phyloP scores from a whole-genome alignment of 2,113 vertebrate genomes.

The Vulpes vulpes region DNA sequence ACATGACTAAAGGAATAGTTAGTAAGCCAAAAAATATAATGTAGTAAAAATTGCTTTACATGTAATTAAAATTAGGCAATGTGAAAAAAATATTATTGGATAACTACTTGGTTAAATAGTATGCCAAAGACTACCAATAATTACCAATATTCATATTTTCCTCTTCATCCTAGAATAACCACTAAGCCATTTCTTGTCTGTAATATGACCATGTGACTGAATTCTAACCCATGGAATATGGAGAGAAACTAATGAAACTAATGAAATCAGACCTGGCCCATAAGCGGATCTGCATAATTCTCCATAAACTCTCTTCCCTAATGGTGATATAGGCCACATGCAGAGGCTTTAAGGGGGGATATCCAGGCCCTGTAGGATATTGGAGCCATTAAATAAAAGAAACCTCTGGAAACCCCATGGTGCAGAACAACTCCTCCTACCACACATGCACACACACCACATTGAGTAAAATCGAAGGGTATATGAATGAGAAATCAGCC shows the following conservation, averaged over 20 bases:
- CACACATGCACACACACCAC: too few relatives aligned
- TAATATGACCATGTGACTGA: not conserved
- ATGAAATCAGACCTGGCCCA: not conserved
- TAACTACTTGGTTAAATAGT: not conserved
- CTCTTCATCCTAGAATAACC: not conserved
- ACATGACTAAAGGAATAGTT: not conserved
- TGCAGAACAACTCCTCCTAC: fast-evolving
- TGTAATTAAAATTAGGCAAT: not conserved
- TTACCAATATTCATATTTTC: not conserved
- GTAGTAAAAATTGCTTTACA: not conserved
- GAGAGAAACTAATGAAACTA: too few relatives aligned
- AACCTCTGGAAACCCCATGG: not conserved
- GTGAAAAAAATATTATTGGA: not conserved
- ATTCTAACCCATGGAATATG: not conserved
- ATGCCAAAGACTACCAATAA: not conserved
- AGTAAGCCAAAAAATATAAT: not conserved
- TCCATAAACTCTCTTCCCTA: not conserved
- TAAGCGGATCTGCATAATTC: not conserved
- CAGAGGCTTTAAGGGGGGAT: not conserved
- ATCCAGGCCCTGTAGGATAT: too few relatives aligned
- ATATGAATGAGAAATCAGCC: not conserved
- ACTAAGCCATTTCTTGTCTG: not conserved
- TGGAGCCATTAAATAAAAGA: not conserved
- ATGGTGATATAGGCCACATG: not conserved
- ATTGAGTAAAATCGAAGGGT: not conserved